phyloP scores from a whole-genome alignment of 1,140 invertebrate species.

The Manduca sexta region DNA sequence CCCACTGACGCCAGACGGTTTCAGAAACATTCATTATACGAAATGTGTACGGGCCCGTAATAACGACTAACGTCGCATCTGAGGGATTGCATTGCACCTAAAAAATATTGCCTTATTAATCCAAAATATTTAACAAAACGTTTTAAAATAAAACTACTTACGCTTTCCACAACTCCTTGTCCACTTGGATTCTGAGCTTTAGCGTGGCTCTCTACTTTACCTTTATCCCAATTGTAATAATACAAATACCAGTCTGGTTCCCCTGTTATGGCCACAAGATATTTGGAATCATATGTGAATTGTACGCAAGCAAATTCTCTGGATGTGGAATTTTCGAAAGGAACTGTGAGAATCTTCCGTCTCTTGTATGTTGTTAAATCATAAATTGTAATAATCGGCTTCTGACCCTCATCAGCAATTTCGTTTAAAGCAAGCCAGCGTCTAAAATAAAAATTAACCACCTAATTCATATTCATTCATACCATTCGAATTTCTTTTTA shows the following conservation, averaged over 20 bases:
- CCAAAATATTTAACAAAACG: no score
- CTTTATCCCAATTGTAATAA: slow-evolving; percentile 89
- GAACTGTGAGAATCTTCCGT: slow-evolving; percentile 76
- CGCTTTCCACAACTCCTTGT: slow-evolving; percentile 64
- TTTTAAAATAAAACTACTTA: no score
- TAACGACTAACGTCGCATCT: slow-evolving; percentile 82
- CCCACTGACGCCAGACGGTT: slow-evolving; percentile 85
- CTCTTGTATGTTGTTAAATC: slow-evolving; percentile 77
- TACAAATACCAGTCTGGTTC: slow-evolving; percentile 87
- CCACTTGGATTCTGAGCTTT: slow-evolving; percentile 80
- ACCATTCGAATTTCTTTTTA: no score
- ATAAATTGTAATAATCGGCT: slow-evolving; percentile 78
- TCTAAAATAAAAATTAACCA: slow-evolving; percentile 53
- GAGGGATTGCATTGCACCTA: slow-evolving; percentile 79
- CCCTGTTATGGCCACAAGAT: slow-evolving; percentile 84
- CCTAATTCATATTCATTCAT: no score
- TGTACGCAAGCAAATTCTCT: slow-evolving; percentile 80
- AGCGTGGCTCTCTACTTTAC: slow-evolving; percentile 83
- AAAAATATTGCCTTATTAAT: slow-evolving; percentile 1
- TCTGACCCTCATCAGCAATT: slow-evolving; percentile 61
- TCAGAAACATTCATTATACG: slow-evolving; percentile 87
- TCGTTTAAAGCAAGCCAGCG: slow-evolving; percentile 70
- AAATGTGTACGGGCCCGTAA: slow-evolving; percentile 83
- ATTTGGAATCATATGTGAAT: slow-evolving; percentile 86
- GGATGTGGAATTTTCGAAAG: slow-evolving; percentile 69